Evolutionary conservation across 2,888 invertebrate genomes (phyloP).

Genomic region (Neria commutata): DNA sequence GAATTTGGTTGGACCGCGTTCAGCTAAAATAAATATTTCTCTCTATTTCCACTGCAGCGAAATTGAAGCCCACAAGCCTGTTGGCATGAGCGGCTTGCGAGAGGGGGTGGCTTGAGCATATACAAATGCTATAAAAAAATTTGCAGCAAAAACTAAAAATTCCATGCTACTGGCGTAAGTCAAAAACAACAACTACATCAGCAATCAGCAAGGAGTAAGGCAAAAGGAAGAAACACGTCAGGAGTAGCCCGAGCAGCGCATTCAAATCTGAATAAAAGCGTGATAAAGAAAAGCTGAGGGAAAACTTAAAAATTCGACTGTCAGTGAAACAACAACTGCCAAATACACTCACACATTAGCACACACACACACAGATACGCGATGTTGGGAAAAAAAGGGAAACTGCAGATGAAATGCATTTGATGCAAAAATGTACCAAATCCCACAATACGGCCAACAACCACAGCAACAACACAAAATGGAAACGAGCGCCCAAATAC

Average conservation of each 20-base stretch:
- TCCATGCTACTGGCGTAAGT: too few species aligned
- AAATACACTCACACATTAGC: neutral
- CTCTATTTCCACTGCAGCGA: too few species aligned
- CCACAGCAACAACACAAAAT: too few species aligned
- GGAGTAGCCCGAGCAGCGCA: constrained; percentile 27
- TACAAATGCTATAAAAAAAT: neutral
- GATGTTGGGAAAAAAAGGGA: constrained; percentile 13
- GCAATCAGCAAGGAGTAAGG: neutral
- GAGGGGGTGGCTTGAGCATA: too few species aligned
- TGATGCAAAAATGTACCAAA: constrained; percentile 2
- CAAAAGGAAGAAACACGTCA: constrained; percentile 12
- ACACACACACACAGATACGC: neutral
- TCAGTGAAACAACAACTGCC: neutral
- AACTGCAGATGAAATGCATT: constrained; percentile 44
- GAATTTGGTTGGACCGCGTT: too few species aligned
- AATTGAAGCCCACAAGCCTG: too few species aligned
- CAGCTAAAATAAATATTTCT: too few species aligned
- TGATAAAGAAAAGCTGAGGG: constrained; percentile 19
- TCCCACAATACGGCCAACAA: neutral
- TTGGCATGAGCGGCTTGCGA: too few species aligned
- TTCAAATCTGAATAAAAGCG: constrained; percentile 8
- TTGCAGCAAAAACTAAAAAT: neutral
- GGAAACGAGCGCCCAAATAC: neutral
- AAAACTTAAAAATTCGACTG: constrained; percentile 23
- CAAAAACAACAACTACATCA: constrained; percentile 18